phyloP scores from a whole-genome alignment of 1,140 invertebrate genomes.

The Mactra quadrangularis region DNA sequence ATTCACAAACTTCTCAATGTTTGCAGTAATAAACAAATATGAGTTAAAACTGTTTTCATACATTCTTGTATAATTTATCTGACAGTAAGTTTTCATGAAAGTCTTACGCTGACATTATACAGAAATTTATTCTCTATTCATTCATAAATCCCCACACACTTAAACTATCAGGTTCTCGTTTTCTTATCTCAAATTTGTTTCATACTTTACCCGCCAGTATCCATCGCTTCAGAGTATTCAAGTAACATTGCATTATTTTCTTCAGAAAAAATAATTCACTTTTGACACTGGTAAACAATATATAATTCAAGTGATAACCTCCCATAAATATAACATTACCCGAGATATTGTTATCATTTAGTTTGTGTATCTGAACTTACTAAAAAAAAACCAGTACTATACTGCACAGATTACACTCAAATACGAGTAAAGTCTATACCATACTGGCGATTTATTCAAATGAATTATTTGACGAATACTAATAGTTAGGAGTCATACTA shows the following conservation, averaged over 20 bases:
- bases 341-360: constrained; percentile 46
- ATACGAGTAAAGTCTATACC: too few species aligned
- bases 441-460: too few species aligned
- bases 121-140: constrained; percentile 24
- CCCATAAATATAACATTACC: constrained; percentile 56
- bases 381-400: not conserved
- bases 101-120: not conserved
- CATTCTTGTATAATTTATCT: too few species aligned
- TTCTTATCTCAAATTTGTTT: constrained; percentile 31
- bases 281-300: constrained; percentile 59
- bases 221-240: not conserved
- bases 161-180: constrained; percentile 34
- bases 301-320: constrained; percentile 58
- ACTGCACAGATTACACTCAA: too few species aligned
- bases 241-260: constrained; percentile 34
- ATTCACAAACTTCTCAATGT: too few species aligned
- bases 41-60: too few species aligned
- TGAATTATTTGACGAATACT: too few species aligned
- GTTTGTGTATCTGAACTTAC: constrained; percentile 29
- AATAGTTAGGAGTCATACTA: too few species aligned
- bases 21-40: too few species aligned
- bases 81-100: too few species aligned
- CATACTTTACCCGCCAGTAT: constrained; percentile 35
- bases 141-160: constrained; percentile 51
- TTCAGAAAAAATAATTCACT: constrained; percentile 29